phyloP scores from a whole-genome alignment of 1,140 invertebrate genomes.

The Monochamus saltuarius region DNA sequence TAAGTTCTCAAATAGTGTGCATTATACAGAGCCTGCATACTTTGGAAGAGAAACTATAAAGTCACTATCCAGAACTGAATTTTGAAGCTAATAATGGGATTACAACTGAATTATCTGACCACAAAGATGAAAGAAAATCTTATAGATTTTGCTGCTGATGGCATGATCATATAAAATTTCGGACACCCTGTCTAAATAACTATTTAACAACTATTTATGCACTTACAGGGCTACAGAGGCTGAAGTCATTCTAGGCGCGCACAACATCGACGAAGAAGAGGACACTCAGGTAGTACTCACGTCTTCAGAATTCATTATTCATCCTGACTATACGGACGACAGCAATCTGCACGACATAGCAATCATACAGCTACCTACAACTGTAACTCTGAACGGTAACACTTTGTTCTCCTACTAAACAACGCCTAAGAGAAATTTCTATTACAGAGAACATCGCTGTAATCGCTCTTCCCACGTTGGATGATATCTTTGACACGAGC shows the following conservation, averaged over 20 bases:
- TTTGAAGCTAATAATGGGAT: no score
- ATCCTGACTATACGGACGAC: conserved; percentile 53
- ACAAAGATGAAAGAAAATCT: no score
- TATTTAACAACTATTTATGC: not conserved
- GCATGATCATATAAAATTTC: no score
- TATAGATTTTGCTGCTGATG: no score
- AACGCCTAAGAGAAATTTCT: not conserved
- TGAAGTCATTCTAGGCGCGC: conserved; percentile 54
- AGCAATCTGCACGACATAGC: conserved; percentile 58
- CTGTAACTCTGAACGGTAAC: conserved; percentile 56
- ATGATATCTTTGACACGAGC: conserved; percentile 44
- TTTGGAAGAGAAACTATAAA: no score
- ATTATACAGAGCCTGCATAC: no score
- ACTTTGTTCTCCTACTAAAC: not conserved
- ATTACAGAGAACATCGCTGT: conserved; percentile 29
- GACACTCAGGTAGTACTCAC: conserved; percentile 45
- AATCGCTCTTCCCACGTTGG: conserved; percentile 49
- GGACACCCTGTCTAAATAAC: no score
- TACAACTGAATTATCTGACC: no score
- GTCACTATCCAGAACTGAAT: no score
- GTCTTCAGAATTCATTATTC: conserved; percentile 52
- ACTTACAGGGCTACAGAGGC: conserved; percentile 19
- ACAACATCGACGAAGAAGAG: conserved; percentile 53
- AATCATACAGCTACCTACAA: conserved; percentile 55
- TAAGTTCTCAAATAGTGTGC: no score